These are phyloP conservation scores for Drosophila kambysellisi DNA, from an alignment of 2,888 invertebrate genomes.

Conservation along the genomic window DNA sequence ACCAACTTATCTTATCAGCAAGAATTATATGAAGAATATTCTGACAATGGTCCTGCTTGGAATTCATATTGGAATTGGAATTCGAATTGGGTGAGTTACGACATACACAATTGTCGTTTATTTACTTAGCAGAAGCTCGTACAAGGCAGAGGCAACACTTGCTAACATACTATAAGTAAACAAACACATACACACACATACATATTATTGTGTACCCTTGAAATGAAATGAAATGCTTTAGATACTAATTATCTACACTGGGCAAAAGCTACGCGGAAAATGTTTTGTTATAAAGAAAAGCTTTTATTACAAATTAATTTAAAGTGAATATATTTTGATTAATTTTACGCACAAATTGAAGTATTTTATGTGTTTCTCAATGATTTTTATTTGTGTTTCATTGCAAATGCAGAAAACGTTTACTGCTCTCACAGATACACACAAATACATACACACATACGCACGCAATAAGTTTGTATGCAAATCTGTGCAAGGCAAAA, in stretches of 20 bases:
- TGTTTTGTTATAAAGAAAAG: background rate
- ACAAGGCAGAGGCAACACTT: constrained; percentile 29
- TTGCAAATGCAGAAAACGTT: background rate
- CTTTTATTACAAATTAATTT: background rate
- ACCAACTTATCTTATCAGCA: constrained; percentile 54
- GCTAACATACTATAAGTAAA: constrained; percentile 30
- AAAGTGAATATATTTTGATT: background rate
- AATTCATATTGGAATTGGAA: constrained; percentile 18
- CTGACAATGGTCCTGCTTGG: constrained; percentile 44
- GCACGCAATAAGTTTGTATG: background rate
- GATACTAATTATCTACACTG: background rate
- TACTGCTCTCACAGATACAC: background rate
- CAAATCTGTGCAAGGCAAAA: background rate
- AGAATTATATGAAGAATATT: constrained; percentile 49
- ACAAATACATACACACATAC: background rate
- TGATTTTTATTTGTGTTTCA: background rate
- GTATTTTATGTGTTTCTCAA: background rate
- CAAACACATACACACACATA: constrained; percentile 9
- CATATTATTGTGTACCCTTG: constrained; percentile 19
- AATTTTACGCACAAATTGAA: background rate
- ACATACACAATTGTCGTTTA: constrained; percentile 12
- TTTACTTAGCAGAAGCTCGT: constrained; percentile 25
- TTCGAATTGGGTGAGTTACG: constrained; percentile 14
- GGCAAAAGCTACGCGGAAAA: background rate
- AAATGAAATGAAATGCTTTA: background rate